Evolutionary conservation across 1,140 invertebrate species (phyloP).

Genomic region (Halotydeus destructor): DNA sequence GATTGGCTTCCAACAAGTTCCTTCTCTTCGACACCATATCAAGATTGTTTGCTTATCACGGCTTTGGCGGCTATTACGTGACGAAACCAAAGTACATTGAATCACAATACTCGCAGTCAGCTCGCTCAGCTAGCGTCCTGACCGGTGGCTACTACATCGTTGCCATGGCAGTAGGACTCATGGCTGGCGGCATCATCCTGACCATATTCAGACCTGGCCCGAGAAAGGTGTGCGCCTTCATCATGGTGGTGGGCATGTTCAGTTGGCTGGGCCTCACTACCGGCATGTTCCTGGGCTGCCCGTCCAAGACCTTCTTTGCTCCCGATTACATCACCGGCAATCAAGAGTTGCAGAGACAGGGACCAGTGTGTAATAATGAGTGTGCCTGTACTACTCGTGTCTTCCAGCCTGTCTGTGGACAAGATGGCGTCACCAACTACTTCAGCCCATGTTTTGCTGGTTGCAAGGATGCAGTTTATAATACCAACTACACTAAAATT

Average conservation of each 20-base stretch:
- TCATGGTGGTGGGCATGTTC: conserved; percentile 30
- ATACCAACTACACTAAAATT: too few relatives aligned
- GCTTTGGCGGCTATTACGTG: conserved; percentile 48
- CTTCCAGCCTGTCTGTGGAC: conserved; percentile 40
- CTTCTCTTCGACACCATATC: conserved; percentile 44
- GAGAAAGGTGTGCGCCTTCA: conserved; percentile 9
- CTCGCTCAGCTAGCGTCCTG: conserved; percentile 35
- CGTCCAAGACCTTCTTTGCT: conserved; percentile 16
- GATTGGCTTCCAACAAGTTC: too few relatives aligned
- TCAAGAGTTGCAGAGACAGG: conserved; percentile 6
- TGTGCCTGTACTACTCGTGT: conserved; percentile 17
- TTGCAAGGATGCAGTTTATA: too few relatives aligned
- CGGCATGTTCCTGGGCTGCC: conserved; percentile 46
- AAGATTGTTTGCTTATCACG: conserved; percentile 43
- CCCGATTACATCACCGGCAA: too few relatives aligned
- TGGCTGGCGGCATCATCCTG: conserved; percentile 14
- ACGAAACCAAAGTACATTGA: conserved; percentile 55
- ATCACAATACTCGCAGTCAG: conserved; percentile 46
- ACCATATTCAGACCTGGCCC: conserved; percentile 12
- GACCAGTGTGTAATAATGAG: conserved; percentile 20
- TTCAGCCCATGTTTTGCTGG: conserved; percentile 73
- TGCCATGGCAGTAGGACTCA: conserved; percentile 15
- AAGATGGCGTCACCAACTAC: conserved; percentile 47
- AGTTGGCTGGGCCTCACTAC: conserved; percentile 38
- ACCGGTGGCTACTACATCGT: conserved; percentile 36